phyloP scores from a whole-genome alignment of 1,140 invertebrate genomes.

The Brachionus rubens region DNA sequence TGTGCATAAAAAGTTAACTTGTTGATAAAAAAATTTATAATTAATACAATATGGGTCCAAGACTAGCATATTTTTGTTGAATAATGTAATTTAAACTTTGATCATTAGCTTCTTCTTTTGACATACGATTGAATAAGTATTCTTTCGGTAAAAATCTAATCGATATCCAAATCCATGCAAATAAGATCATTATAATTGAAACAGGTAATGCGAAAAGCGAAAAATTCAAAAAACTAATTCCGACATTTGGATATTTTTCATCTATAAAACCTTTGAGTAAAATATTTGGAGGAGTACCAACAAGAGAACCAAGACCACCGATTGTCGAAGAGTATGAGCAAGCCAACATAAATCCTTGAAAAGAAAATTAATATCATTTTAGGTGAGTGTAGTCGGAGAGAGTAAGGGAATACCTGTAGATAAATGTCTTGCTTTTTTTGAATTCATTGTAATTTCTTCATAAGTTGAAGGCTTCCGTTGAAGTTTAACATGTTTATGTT shows the following conservation, averaged over 20 bases:
- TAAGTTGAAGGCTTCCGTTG: background rate
- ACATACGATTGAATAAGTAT: slow-evolving; percentile 55
- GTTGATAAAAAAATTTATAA: no score
- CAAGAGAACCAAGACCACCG: slow-evolving; percentile 75
- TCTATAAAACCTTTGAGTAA: slow-evolving; percentile 74
- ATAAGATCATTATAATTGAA: background rate
- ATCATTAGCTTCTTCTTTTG: no score
- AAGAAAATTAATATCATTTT: background rate
- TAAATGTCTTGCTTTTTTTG: background rate
- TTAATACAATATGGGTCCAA: no score
- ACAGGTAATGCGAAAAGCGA: background rate
- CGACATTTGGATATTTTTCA: background rate
- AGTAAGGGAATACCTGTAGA: background rate
- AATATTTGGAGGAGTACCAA: slow-evolving; percentile 78
- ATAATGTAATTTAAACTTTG: no score
- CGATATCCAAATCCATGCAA: background rate
- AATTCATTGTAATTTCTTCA: background rate
- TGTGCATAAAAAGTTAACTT: no score
- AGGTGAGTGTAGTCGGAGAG: no score
- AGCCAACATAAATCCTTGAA: slow-evolving; percentile 18
- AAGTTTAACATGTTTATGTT: no score
- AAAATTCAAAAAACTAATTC: slow-evolving; percentile 34
- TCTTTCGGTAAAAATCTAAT: slow-evolving; percentile 48
- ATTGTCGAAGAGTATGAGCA: slow-evolving; percentile 70
- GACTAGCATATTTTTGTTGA: no score